A percentile compares a stretch with the other conserved stretches of the same genome.
Conservation (phyloP, 2,797 vertebrate species). For the Coregonus sp. region DNA sequence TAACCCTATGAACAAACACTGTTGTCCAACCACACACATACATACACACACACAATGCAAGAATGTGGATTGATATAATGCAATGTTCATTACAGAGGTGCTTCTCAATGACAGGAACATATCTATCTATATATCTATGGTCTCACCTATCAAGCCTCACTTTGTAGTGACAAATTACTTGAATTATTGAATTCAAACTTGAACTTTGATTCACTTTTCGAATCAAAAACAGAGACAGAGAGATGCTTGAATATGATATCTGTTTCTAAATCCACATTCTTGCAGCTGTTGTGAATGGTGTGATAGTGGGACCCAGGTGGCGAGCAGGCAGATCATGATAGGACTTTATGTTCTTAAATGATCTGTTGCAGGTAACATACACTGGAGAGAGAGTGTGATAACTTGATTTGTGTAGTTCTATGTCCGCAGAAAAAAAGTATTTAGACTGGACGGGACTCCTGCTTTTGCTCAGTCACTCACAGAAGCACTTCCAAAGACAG, state of each 20-base stretch:
- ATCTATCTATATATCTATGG: neutral
- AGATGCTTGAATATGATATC: conserved; percentile 37
- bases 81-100: conserved; percentile 52
- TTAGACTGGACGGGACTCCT: conserved; percentile 27
- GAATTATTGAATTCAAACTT: conserved; percentile 35
- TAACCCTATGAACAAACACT: neutral
- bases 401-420: conserved; percentile 1
- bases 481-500: conserved; percentile 59
- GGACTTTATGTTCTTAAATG: conserved; percentile 16
- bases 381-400: neutral
- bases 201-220: conserved; percentile 54
- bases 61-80: conserved; percentile 18
- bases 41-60: conserved; percentile 21
- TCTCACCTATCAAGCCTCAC: neutral
- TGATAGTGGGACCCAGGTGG: neutral
- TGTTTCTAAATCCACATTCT: conserved; percentile 11
- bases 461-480: conserved; percentile 38
- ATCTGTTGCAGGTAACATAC: neutral
- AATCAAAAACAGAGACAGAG: conserved; percentile 49
- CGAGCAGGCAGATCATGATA: conserved; percentile 2
- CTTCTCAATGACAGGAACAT: conserved; percentile 44
- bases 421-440: conserved; percentile 15
- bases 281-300: conserved; percentile 16
- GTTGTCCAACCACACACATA: conserved; percentile 7
- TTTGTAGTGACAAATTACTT: neutral